Conservation (phyloP, 2,113 vertebrate species). For the Nothoprocta pentlandii region DNA sequence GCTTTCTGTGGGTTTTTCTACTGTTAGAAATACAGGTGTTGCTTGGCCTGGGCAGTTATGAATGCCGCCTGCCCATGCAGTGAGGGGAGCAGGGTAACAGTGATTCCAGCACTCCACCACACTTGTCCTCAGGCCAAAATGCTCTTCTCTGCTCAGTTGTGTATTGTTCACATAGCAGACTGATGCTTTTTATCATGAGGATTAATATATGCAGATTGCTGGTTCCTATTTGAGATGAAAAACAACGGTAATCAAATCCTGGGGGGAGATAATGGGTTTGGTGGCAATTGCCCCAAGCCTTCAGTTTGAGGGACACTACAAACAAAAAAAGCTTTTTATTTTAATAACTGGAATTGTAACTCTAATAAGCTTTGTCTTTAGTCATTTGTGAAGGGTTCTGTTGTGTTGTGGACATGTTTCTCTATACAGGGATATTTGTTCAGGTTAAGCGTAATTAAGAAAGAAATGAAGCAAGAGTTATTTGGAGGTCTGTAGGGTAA, state of each 20-base stretch:
- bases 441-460: slow-evolving; percentile 51
- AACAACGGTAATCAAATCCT: neutral
- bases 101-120: neutral
- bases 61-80: neutral
- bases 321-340: slow-evolving; percentile 40
- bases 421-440: slow-evolving; percentile 23
- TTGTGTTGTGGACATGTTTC: neutral
- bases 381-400: neutral
- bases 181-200: neutral
- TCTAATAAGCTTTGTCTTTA: slow-evolving; percentile 18
- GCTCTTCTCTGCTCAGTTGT: neutral
- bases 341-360: neutral
- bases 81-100: fast-evolving
- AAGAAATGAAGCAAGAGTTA: slow-evolving; percentile 56
- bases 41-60: neutral
- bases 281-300: neutral
- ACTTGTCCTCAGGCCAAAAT: neutral
- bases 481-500: slow-evolving; percentile 24
- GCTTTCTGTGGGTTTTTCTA: fast-evolving
- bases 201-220: neutral
- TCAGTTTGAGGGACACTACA: neutral
- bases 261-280: neutral
- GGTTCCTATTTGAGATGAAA: neutral
- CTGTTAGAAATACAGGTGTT: neutral
- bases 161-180: neutral